Evolutionary conservation across 2,888 invertebrate species (phyloP), one percentile per base, ranked within the genome.

Genomic region (Drosophila kanekoi): DNA sequence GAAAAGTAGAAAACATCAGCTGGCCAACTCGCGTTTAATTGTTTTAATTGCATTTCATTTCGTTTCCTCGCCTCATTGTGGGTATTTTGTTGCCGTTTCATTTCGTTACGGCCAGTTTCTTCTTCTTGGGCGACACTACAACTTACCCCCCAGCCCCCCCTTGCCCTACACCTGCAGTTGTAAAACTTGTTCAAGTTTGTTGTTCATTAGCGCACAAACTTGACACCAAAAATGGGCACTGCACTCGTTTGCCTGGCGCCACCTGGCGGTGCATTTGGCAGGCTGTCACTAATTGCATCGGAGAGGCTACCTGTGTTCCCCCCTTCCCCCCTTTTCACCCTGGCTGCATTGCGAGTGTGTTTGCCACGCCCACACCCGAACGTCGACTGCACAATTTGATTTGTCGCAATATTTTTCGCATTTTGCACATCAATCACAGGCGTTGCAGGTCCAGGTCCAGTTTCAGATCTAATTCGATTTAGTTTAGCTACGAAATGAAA

Each of bases 31-130:
- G 59, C 79, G 67, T 81, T 89, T 89, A 66, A 73, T 79, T 73
- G 77, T 67, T 85, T 79, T 84, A 84, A 84, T 84, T 84, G 85
- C 89, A 84, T 81, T 89, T 81, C 87, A 69, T 84, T 89, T 76
- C 51, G 73, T 73, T 81, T 78, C 61, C 51, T 9, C 51, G 23
- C 59, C 40, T 37, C 23, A 14, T 28, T 35, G 16, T 33, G 28
- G 6, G 41, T 43, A 33, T 37, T 59, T 66, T 43, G 33, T 33
- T 53, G 53, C 38, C 38, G 14, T 38, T 38, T 38, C 38, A 38
- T 38, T 38, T 38, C 14, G 38, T 38, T 38, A 38, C 38, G 38
- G 14, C 38, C 18, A 20, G 11, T 37, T 33, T 20, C 40, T 13
- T 47, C 45, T 16, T 11, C 41, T 52, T 32, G 47, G 38, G 41